Evolutionary conservation across 1,140 invertebrate species (phyloP).

Genomic region (Anastatus disparis): DNA sequence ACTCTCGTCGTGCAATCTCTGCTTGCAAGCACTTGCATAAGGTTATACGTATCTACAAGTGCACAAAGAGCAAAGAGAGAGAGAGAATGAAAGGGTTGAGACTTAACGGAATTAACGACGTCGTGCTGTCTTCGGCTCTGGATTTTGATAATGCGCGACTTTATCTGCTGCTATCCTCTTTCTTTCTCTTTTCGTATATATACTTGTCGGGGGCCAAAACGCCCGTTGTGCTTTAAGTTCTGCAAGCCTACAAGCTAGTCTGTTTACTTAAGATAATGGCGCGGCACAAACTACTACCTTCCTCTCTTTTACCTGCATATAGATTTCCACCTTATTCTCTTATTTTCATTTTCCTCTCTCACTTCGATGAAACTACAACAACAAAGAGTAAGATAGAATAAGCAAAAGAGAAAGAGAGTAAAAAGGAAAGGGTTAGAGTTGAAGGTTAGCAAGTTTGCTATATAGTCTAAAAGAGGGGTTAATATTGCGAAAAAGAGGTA

Average conservation of each 20-base stretch:
- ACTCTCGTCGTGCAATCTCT: constrained; percentile 29
- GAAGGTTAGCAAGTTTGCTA: constrained; percentile 42
- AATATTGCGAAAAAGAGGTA: constrained; percentile 21
- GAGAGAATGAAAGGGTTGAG: constrained; percentile 38
- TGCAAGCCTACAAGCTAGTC: constrained; percentile 59
- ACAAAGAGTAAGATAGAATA: too few relatives aligned
- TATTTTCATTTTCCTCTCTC: background rate
- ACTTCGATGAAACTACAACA: background rate
- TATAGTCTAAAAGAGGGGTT: constrained; percentile 26
- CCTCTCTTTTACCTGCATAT: background rate
- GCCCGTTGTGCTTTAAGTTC: too few relatives aligned
- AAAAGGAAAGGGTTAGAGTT: constrained; percentile 22
- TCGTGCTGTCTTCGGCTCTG: constrained; percentile 44
- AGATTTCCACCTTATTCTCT: background rate
- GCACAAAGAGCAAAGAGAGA: too few relatives aligned
- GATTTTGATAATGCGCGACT: constrained; percentile 64
- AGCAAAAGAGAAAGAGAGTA: constrained; percentile 20
- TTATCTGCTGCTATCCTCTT: constrained; percentile 58
- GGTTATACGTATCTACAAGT: constrained; percentile 27
- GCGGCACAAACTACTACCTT: constrained; percentile 6
- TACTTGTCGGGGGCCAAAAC: too few relatives aligned
- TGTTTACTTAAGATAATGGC: constrained; percentile 65
- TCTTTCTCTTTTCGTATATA: too few relatives aligned
- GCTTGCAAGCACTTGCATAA: background rate
- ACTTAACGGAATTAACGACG: constrained; percentile 58